These are phyloP conservation scores for Lordiphosa andalusiaca DNA, from an alignment of 2,888 invertebrate species.

Conservation along the genomic window DNA sequence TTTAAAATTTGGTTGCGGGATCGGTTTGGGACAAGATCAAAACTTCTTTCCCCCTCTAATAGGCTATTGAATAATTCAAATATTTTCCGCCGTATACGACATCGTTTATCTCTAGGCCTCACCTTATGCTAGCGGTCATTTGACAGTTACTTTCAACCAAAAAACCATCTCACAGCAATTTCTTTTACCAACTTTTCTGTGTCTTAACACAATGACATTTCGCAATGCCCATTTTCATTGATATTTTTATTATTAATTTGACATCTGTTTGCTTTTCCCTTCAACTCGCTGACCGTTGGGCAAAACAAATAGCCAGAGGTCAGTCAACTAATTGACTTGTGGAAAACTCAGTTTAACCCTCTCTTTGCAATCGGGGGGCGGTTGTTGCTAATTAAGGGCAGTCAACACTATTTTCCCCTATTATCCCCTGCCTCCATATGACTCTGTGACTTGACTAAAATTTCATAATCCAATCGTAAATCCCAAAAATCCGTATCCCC, in stretches of 20 bases:
- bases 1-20: too few relatives aligned
- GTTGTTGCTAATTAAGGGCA: slow-evolving; percentile 33
- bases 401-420: slow-evolving; percentile 30
- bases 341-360: slow-evolving; percentile 40
- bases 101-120: too few relatives aligned
- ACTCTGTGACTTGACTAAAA: slow-evolving; percentile 79
- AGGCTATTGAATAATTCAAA: too few relatives aligned
- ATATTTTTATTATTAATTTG: neutral
- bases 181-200: too few relatives aligned
- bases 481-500: slow-evolving; percentile 66
- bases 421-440: slow-evolving; percentile 19
- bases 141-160: too few relatives aligned
- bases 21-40: too few relatives aligned
- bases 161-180: too few relatives aligned
- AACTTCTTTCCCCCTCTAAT: too few relatives aligned
- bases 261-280: slow-evolving; percentile 5
- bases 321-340: slow-evolving; percentile 60
- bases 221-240: slow-evolving; percentile 34
- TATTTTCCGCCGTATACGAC: too few relatives aligned
- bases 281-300: slow-evolving; percentile 3
- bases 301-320: slow-evolving; percentile 40
- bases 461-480: slow-evolving; percentile 68
- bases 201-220: slow-evolving; percentile 20
- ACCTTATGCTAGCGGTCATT: too few relatives aligned
- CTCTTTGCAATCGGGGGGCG: slow-evolving; percentile 33